Evolutionary conservation across 2,888 invertebrate genomes (phyloP), one percentile per base, ranked within the genome.

Genomic region (Sminthurides aquaticus): DNA sequence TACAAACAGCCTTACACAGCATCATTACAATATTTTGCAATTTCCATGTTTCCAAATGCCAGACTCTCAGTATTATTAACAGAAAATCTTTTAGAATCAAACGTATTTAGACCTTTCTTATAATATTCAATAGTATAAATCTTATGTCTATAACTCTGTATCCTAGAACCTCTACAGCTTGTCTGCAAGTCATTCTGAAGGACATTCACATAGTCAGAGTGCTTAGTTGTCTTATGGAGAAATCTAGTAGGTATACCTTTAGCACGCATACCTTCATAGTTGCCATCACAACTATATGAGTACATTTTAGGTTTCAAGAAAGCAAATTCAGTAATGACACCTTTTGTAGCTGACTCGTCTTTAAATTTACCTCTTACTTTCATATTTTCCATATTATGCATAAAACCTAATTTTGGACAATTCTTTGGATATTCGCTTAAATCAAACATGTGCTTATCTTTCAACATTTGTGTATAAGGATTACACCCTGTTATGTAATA

Each of bases 351-450:
- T 11, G 25, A 1, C 68, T 77, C 76, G 64, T 77, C 76, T 68
- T 76, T 76, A 65, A 75, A 72, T 54, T 73, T 72, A 18, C 76
- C 76, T 22, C 75, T 24, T 20, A 72, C 70, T 67, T 76, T 76
- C 57, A 76, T 76, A 69, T 76, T 76, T 43, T 29, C 60, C 8
- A 52, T 61, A 57, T 58, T 64, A 61, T 75, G 65, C 8, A 76
- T 48, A 22, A 11, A 43, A 1, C 61, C 61, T 24, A 61, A 57
- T 18, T 56, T 58, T 62, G 75, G 72, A 49, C 64, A 59, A 59
- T 66, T 58, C 8, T 74, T 71, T 8, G 27, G 3, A 68, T 75
- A 77, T 52, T 76, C 72, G 56, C 67, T 67, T 2, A 74, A 71
- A 66, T 75, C 71, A 58, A 75, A 76, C 11, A 43, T 8, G 43